Conservation (phyloP, 64 coral and sea anemone species). For the Catalaphyllia jardinei region DNA sequence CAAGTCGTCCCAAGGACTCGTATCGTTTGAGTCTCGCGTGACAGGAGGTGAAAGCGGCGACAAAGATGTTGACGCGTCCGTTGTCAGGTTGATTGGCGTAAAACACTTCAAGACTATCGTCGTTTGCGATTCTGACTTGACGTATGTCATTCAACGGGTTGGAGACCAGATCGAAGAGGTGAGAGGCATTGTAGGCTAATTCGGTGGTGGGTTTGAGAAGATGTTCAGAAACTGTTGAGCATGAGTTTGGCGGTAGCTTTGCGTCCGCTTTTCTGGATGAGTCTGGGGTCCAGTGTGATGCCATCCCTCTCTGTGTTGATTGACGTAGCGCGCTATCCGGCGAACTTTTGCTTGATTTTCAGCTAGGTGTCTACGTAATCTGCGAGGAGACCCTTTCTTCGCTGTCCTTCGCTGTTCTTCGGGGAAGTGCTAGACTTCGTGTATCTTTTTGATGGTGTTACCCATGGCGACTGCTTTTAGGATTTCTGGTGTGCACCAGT, state of each 20-base stretch:
- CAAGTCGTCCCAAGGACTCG: no score
- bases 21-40: no score
- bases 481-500: slow-evolving; percentile 14
- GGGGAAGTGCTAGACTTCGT: slow-evolving; percentile 22
- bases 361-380: neutral
- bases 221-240: slow-evolving; percentile 25
- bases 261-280: slow-evolving; percentile 13
- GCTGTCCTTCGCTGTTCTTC: neutral
- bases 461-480: slow-evolving; percentile 15
- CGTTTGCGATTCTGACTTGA: no score
- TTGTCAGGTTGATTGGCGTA: no score
- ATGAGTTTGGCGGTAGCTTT: neutral
- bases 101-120: no score
- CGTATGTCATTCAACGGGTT: no score
- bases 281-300: neutral
- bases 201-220: neutral
- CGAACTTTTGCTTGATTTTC: no score
- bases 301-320: neutral
- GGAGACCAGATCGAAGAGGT: no score
- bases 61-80: no score
- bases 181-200: no score
- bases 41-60: no score
- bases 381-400: neutral
- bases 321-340: no score
- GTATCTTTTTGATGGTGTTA: slow-evolving; percentile 7